Conservation (phyloP, 2,888 invertebrate species). For the Sinopyrophorus schimmeli region DNA sequence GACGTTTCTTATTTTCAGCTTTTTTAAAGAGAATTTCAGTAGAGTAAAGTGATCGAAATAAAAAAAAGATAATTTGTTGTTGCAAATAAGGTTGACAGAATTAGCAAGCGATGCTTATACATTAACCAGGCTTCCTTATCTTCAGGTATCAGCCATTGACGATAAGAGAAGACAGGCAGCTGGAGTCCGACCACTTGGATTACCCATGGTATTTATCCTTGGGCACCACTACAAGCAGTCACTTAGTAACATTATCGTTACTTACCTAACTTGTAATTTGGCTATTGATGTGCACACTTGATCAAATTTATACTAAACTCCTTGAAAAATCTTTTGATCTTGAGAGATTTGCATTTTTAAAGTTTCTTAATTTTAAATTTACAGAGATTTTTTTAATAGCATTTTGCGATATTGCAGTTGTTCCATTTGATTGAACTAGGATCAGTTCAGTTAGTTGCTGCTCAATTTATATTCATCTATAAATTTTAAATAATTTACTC, state of each 20-base stretch:
- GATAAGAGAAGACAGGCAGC: constrained; percentile 36
- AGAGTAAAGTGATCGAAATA: background rate
- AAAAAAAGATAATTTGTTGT: background rate
- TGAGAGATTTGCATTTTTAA: constrained; percentile 31
- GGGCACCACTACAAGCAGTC: constrained; percentile 56
- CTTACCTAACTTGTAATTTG: constrained; percentile 36
- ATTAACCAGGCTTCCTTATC: constrained; percentile 61
- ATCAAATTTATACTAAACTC: too few species aligned
- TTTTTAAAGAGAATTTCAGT: constrained; percentile 3
- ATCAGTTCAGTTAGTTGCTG: constrained; percentile 48
- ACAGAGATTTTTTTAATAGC: constrained; percentile 53
- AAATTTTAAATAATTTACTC: constrained; percentile 36
- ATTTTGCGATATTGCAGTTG: constrained; percentile 53
- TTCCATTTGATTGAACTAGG: constrained; percentile 55
- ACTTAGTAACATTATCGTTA: constrained; percentile 51
- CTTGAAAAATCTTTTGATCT: constrained; percentile 19
- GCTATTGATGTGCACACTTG: constrained; percentile 33
- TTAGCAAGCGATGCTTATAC: constrained; percentile 54
- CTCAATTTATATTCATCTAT: constrained; percentile 38
- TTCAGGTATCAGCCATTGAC: constrained; percentile 57
- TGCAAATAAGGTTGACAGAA: constrained; percentile 50
- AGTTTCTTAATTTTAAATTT: constrained; percentile 52
- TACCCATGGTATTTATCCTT: constrained; percentile 63
- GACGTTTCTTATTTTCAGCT: constrained; percentile 22
- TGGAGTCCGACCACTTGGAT: constrained; percentile 41